Conservation (phyloP, 2,113 vertebrate genomes). For the Tupaia tana region DNA sequence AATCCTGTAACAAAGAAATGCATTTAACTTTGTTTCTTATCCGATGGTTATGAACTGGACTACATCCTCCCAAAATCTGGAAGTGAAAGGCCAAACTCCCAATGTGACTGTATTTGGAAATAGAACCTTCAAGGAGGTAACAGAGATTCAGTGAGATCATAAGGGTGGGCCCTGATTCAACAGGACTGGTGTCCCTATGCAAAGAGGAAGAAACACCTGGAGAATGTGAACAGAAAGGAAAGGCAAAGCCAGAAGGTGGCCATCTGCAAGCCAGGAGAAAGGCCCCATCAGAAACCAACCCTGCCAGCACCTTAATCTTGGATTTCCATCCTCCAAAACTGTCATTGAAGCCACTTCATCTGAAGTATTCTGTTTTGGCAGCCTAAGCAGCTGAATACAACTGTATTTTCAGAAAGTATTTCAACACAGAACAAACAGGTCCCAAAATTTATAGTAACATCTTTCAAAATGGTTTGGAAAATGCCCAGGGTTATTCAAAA, state of each 20-base stretch:
- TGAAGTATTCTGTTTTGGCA: not conserved
- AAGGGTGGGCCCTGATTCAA: not conserved
- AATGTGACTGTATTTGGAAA: not conserved
- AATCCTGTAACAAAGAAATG: not conserved
- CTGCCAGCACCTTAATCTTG: not conserved
- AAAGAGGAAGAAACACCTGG: not conserved
- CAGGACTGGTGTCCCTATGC: not conserved
- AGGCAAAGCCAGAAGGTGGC: not conserved
- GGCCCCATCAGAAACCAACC: not conserved
- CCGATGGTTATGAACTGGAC: not conserved
- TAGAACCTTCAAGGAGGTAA: not conserved
- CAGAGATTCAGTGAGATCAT: not conserved
- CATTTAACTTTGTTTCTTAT: not conserved
- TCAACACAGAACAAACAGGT: not conserved
- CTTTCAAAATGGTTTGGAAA: not conserved
- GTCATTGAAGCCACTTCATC: not conserved
- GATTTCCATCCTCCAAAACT: not conserved
- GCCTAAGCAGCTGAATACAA: rapidly evolving
- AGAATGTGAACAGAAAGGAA: not conserved
- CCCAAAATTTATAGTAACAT: not conserved
- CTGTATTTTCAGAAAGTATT: not conserved
- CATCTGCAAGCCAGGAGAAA: not conserved
- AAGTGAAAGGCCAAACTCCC: not conserved
- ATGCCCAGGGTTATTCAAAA: not conserved
- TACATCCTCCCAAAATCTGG: not conserved